Conservation (phyloP, 2,888 invertebrate genomes). For the Acronicta aceris region DNA sequence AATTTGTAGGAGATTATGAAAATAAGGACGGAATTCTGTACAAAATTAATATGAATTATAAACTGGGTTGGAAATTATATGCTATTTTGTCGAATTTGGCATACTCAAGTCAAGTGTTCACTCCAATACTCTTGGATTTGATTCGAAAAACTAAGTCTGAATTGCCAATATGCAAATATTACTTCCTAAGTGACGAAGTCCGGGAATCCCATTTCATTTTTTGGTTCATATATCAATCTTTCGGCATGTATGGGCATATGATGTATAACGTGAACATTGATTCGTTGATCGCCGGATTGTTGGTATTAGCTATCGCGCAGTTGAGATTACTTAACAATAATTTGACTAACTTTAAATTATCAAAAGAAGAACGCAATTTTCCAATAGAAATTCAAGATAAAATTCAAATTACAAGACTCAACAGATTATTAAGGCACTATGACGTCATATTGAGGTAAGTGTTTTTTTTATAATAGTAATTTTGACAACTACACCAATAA, state of each 20-base stretch:
- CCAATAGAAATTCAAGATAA: slow-evolving; percentile 35
- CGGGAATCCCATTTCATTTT: slow-evolving; percentile 66
- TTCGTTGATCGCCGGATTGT: slow-evolving; percentile 72
- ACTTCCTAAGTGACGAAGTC: slow-evolving; percentile 72
- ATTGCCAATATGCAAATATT: slow-evolving; percentile 78
- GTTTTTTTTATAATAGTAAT: neutral
- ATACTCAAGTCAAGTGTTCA: slow-evolving; percentile 63
- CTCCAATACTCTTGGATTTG: slow-evolving; percentile 65
- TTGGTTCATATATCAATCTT: slow-evolving; percentile 73
- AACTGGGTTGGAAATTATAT: slow-evolving; percentile 62
- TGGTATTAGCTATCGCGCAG: slow-evolving; percentile 70
- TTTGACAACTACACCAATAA: no score
- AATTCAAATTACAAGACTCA: slow-evolving; percentile 52
- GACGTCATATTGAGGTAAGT: slow-evolving; percentile 71
- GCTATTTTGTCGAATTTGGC: slow-evolving; percentile 60
- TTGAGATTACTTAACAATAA: slow-evolving; percentile 70
- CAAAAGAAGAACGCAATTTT: slow-evolving; percentile 37
- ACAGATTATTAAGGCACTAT: slow-evolving; percentile 68
- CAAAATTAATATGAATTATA: slow-evolving; percentile 61
- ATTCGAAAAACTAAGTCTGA: slow-evolving; percentile 62
- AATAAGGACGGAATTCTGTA: slow-evolving; percentile 60
- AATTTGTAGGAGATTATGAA: slow-evolving; percentile 67
- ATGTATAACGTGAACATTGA: slow-evolving; percentile 75
- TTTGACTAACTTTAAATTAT: slow-evolving; percentile 63
- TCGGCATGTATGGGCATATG: slow-evolving; percentile 79